phyloP scores from a whole-genome alignment of 1,140 invertebrate genomes.

The Aphelinus atriplicis region DNA sequence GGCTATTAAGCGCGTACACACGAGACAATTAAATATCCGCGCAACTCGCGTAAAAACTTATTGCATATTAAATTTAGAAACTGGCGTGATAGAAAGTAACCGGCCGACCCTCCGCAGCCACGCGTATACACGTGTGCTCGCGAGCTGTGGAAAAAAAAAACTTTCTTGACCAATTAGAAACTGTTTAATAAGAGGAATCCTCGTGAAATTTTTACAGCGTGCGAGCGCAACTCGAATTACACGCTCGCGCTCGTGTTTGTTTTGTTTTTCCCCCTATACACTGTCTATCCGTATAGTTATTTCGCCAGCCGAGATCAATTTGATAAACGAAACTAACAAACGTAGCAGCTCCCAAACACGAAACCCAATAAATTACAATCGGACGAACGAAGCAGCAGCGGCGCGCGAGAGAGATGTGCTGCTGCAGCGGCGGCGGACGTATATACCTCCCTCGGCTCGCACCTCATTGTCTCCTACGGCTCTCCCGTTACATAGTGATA shows the following conservation, averaged over 20 bases:
- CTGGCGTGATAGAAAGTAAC: not conserved
- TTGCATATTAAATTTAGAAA: not conserved
- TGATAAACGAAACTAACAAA: not conserved
- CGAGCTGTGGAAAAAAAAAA: not conserved
- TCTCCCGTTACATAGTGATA: not conserved
- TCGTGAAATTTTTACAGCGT: not conserved
- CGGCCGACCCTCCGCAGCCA: too few relatives aligned
- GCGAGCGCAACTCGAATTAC: not conserved
- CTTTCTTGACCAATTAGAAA: not conserved
- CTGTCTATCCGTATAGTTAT: not conserved
- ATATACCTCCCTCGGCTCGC: too few relatives aligned
- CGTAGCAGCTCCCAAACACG: not conserved
- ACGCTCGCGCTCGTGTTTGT: too few relatives aligned
- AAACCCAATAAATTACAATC: not conserved
- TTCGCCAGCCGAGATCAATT: not conserved
- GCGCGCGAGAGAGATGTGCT: too few relatives aligned
- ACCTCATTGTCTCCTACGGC: not conserved
- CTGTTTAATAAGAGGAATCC: conserved; percentile 11
- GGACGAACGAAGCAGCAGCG: not conserved
- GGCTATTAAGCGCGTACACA: too few relatives aligned
- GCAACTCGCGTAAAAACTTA: too few relatives aligned
- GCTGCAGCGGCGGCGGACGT: too few relatives aligned
- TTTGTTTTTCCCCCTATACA: too few relatives aligned
- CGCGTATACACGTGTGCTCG: too few relatives aligned
- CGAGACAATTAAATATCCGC: too few relatives aligned